Percentiles rank a stretch among this genome's conserved stretches.
Conservation (phyloP, 2,113 vertebrate species). For the Lasiurus borealis region DNA sequence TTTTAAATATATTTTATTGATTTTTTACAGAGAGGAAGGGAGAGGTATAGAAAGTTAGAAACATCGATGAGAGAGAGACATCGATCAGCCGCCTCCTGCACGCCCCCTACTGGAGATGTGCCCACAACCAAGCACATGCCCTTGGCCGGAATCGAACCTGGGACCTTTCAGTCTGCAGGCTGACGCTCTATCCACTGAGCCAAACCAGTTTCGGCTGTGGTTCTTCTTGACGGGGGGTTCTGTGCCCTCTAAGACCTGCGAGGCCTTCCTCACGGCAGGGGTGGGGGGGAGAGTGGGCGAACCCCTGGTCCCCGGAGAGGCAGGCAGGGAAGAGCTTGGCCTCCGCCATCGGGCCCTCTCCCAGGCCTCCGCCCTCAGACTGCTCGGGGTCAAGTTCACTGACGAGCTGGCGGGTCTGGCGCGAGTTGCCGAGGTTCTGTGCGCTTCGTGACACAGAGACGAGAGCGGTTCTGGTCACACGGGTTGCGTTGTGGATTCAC, state of each 20-base stretch:
- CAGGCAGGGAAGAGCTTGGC: background rate
- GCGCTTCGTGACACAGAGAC: background rate
- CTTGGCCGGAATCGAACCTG: no score
- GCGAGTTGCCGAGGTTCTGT: background rate
- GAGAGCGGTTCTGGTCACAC: fast-evolving
- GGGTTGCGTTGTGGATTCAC: background rate
- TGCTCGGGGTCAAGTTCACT: background rate
- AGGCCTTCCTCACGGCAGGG: background rate
- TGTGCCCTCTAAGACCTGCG: background rate
- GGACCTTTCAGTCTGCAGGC: no score
- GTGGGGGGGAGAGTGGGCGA: no score
- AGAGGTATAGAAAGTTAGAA: no score
- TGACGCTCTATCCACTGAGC: no score
- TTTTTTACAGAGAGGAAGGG: no score
- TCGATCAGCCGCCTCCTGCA: no score
- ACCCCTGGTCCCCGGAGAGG: fast-evolving
- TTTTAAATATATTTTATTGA: no score
- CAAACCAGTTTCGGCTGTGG: no score
- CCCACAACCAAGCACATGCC: no score
- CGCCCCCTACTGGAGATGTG: no score
- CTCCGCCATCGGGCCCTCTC: background rate
- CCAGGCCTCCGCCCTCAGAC: background rate
- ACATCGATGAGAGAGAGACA: no score
- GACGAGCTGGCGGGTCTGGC: background rate
- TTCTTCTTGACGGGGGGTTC: background rate